Evolutionary conservation across 2,113 vertebrate genomes (phyloP).

Genomic region (Larimichthys polyactis): DNA sequence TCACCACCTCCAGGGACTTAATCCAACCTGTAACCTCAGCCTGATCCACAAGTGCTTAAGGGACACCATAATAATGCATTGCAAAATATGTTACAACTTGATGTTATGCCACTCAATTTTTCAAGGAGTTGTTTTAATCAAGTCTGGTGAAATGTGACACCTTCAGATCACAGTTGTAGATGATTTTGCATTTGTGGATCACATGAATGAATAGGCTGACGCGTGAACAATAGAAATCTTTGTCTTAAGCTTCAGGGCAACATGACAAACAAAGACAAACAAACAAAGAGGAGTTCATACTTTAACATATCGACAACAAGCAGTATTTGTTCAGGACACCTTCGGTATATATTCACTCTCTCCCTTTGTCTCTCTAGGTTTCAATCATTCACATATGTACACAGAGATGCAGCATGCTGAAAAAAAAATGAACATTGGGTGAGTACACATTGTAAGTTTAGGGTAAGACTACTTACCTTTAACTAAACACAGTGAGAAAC

Average conservation of each 20-base stretch:
- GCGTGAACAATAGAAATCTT: background rate
- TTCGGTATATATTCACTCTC: no score
- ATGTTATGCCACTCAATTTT: conserved; percentile 17
- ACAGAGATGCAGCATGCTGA: background rate
- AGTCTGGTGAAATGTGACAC: conserved; percentile 13
- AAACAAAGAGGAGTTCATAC: no score
- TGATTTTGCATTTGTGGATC: conserved; percentile 7
- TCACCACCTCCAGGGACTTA: conserved; percentile 65
- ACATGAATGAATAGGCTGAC: background rate
- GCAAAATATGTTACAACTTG: conserved; percentile 30
- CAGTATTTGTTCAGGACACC: no score
- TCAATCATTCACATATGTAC: background rate
- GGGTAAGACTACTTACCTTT: background rate
- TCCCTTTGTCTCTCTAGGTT: no score
- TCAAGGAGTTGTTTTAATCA: conserved; percentile 33
- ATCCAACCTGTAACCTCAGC: conserved; percentile 64
- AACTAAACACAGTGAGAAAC: background rate
- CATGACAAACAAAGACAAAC: background rate
- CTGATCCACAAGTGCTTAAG: conserved; percentile 76
- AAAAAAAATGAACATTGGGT: background rate
- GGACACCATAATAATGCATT: conserved; percentile 28
- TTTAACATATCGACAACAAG: no score
- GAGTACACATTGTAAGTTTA: background rate
- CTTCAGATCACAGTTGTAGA: background rate
- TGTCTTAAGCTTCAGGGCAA: background rate